phyloP scores from a whole-genome alignment of 2,797 vertebrate species.

The Urosaurus nigricauda region DNA sequence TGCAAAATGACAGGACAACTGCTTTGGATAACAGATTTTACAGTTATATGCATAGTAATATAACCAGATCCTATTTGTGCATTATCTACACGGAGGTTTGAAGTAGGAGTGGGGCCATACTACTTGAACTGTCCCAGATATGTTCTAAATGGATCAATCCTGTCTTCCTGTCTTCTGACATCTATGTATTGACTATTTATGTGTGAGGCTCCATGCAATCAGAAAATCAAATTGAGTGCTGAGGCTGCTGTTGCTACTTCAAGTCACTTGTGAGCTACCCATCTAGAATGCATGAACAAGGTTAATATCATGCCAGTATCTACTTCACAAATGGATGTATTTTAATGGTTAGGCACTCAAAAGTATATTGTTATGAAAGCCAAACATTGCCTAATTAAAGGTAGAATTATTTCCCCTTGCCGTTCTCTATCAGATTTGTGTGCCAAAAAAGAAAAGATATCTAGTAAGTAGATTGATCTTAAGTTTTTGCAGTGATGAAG shows the following conservation, averaged over 20 bases:
- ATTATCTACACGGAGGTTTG: not conserved
- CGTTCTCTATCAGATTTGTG: conserved; percentile 85
- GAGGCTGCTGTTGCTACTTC: not conserved
- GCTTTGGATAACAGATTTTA: conserved; percentile 36
- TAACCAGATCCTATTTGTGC: not conserved
- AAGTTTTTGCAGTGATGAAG: conserved; percentile 81
- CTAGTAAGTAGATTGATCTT: conserved; percentile 84
- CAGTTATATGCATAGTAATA: conserved; percentile 37
- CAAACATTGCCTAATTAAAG: conserved; percentile 73
- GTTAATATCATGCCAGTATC: conserved; percentile 41
- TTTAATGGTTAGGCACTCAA: conserved; percentile 39
- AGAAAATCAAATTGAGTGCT: not conserved
- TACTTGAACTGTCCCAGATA: not conserved
- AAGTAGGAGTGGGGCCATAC: not conserved
- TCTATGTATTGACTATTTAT: not conserved
- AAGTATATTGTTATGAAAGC: conserved; percentile 57
- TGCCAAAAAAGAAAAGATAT: conserved; percentile 86
- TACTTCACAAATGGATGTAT: conserved; percentile 48
- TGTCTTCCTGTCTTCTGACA: not conserved
- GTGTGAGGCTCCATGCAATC: not conserved
- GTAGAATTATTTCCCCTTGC: conserved; percentile 78
- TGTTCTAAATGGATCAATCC: not conserved
- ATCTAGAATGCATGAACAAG: too few relatives aligned
- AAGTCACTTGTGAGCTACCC: not conserved
- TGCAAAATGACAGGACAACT: conserved; percentile 39